Evolutionary conservation across 1,140 invertebrate genomes (phyloP).

Genomic region (Conus ventricosus): DNA sequence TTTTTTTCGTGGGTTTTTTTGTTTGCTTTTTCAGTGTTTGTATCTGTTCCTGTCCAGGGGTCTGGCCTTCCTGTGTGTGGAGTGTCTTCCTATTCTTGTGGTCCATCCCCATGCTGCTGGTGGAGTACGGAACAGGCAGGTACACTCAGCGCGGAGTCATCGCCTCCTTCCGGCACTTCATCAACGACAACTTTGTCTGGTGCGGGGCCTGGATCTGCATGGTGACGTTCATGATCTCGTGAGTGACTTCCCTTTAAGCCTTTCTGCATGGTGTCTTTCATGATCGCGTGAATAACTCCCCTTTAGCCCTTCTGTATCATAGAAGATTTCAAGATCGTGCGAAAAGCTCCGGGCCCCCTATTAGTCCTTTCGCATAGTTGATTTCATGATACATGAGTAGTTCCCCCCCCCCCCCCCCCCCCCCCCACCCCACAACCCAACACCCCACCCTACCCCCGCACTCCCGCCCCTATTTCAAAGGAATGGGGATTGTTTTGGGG

Average conservation of each 20-base stretch:
- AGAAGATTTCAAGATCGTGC: no score
- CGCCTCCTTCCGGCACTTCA: slow-evolving; percentile 60
- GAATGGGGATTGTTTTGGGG: no score
- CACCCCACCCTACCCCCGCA: no score
- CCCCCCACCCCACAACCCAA: no score
- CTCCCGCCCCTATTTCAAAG: no score
- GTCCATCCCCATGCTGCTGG: slow-evolving; percentile 66
- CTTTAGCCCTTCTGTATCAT: no score
- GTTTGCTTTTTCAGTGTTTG: neutral
- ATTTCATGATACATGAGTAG: no score
- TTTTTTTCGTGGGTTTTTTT: neutral
- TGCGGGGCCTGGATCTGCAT: slow-evolving; percentile 68
- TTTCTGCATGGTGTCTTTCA: no score
- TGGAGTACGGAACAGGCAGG: slow-evolving; percentile 69
- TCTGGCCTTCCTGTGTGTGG: slow-evolving; percentile 68
- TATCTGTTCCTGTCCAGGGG: slow-evolving; percentile 53
- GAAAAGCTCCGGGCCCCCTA: no score
- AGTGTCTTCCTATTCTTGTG: slow-evolving; percentile 67
- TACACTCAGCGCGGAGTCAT: slow-evolving; percentile 65
- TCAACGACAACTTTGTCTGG: slow-evolving; percentile 61
- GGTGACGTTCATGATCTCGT: slow-evolving; percentile 55
- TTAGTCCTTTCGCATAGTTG: no score
- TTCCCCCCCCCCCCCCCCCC: no score
- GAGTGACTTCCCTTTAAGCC: no score
- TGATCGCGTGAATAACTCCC: neutral